These are phyloP conservation scores for Probosciger aterrimus DNA, from an alignment of 2,113 vertebrate species.

Conservation along the genomic window DNA sequence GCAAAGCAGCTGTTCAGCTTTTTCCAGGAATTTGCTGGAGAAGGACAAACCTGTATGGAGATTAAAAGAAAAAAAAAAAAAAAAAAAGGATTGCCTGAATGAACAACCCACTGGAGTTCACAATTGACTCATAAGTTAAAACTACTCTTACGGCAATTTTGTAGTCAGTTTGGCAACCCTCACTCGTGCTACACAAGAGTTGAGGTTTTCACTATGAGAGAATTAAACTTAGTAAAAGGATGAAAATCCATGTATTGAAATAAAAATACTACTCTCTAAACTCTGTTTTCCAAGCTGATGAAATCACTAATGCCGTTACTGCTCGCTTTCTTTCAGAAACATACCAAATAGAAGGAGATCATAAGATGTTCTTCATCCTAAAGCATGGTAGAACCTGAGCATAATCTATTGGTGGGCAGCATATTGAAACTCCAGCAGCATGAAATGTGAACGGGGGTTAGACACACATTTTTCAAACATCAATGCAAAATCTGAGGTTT, in stretches of 20 bases:
- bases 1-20: constrained; percentile 5
- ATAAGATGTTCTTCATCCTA: neutral
- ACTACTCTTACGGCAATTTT: neutral
- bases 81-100: neutral
- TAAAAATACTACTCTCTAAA: neutral
- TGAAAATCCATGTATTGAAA: neutral
- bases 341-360: neutral
- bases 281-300: neutral
- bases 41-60: neutral
- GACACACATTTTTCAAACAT: neutral
- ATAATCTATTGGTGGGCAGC: neutral
- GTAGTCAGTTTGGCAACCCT: neutral
- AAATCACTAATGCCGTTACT: neutral
- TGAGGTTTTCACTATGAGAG: neutral
- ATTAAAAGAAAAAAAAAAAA: neutral
- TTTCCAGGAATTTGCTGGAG: neutral
- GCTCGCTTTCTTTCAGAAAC: neutral
- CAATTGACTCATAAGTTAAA: neutral
- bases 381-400: neutral
- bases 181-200: neutral
- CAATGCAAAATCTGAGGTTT: neutral
- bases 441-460: rapidly evolving
- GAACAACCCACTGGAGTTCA: neutral
- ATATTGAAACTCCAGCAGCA: neutral
- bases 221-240: neutral